A percentile compares a stretch with the other conserved stretches of the same genome.
These are phyloP conservation scores for Antechinus stuartii DNA, from an alignment of 2,113 vertebrate genomes.

Conservation along the genomic window DNA sequence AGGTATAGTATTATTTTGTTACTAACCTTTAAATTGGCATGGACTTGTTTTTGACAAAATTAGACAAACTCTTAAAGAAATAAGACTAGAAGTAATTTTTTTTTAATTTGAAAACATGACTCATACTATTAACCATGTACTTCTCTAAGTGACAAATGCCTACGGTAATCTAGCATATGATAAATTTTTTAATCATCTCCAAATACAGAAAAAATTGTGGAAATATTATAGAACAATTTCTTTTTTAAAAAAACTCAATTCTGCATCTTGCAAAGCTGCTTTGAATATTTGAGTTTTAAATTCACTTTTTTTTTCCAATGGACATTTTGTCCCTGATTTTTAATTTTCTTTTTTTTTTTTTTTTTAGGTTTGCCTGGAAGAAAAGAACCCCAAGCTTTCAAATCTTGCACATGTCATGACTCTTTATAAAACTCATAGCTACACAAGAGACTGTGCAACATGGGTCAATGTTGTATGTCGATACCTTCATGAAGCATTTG, in stretches of 20 bases:
- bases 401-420: conserved; percentile 99
- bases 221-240: conserved; percentile 17
- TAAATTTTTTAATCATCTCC: not conserved
- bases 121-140: not conserved
- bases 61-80: not conserved
- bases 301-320: not conserved
- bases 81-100: not conserved
- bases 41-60: too few species aligned
- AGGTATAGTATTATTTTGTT: conserved; percentile 85
- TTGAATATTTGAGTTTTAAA: not conserved
- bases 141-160: not conserved
- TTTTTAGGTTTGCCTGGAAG: conserved; percentile 94
- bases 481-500: conserved; percentile 98
- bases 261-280: not conserved
- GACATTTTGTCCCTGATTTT: conserved; percentile 59
- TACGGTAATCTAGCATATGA: not conserved
- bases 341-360: conserved; percentile 50
- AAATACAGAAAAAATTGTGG: not conserved
- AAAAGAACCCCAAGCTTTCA: conserved; percentile 97
- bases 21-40: not conserved
- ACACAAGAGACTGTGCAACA: conserved; percentile 95
- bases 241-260: conserved; percentile 1
- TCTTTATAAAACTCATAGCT: conserved; percentile 97
- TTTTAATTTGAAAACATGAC: not conserved
- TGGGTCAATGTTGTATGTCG: conserved; percentile 99